Percentiles rank a stretch among this genome's conserved stretches.
These are phyloP conservation scores for Hippolais icterina DNA, from an alignment of 2,113 vertebrate genomes.

Conservation along the genomic window DNA sequence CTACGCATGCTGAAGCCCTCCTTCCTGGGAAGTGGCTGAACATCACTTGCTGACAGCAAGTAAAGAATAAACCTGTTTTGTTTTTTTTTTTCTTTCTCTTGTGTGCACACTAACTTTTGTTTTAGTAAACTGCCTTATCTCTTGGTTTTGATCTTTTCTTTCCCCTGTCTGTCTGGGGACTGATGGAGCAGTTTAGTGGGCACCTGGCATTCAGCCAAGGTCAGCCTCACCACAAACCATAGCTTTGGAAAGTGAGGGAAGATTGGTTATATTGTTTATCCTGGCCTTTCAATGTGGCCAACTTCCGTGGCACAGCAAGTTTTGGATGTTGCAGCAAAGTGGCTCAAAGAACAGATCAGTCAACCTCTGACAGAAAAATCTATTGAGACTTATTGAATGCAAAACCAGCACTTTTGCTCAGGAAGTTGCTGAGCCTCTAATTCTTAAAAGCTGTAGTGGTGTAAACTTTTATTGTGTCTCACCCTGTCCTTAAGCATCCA, in stretches of 20 bases:
- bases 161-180: background rate
- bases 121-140: background rate
- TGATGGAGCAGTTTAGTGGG: background rate
- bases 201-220: background rate
- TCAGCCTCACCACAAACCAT: background rate
- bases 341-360: background rate
- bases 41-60: background rate
- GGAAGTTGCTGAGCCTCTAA: background rate
- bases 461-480: background rate
- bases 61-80: background rate
- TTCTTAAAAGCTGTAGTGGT: background rate
- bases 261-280: background rate
- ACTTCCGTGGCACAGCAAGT: background rate
- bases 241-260: background rate
- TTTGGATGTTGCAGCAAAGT: background rate
- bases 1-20: fast-evolving
- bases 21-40: background rate
- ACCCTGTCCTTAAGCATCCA: background rate
- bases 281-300: background rate
- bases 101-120: background rate
- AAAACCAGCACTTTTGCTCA: background rate
- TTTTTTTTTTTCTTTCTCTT: background rate
- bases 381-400: background rate
- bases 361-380: background rate
- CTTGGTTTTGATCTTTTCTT: background rate